Percentiles rank a stretch among this genome's conserved stretches.
phyloP scores from a whole-genome alignment of 1,140 invertebrate genomes.

The Branchinecta lindahli region DNA sequence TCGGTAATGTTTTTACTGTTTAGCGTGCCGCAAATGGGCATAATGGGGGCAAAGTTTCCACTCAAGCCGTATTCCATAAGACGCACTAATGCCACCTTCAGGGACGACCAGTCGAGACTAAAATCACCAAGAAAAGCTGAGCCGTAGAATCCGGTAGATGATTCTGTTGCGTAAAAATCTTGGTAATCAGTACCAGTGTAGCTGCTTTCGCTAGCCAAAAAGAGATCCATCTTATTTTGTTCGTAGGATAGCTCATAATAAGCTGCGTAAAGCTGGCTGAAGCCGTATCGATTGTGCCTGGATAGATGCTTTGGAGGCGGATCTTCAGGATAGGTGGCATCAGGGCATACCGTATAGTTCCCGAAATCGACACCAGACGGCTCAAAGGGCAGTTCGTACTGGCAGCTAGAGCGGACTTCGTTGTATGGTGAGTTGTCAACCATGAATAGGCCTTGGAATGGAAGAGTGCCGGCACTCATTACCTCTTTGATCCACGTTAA shows the following conservation, averaged over 20 bases:
- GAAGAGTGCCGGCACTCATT: not conserved
- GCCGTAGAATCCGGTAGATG: no score
- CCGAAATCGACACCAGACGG: no score
- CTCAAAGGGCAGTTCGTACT: no score
- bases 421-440: constrained; percentile 19
- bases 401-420: not conserved
- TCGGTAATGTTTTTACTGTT: constrained; percentile 16
- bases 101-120: constrained; percentile 16
- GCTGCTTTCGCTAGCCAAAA: no score
- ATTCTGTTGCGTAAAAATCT: no score
- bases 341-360: not conserved
- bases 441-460: constrained; percentile 16
- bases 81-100: constrained; percentile 19
- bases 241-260: no score
- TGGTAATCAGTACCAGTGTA: no score
- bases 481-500: not conserved
- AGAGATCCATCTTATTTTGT: no score
- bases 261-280: no score
- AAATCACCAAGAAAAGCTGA: constrained; percentile 16
- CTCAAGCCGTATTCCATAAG: constrained; percentile 29
- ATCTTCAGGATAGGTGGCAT: not conserved
- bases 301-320: no score
- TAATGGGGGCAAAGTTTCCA: constrained; percentile 33
- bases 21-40: constrained; percentile 33
- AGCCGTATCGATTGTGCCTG: no score